Percentiles rank a stretch among this genome's conserved stretches.
phyloP scores from a whole-genome alignment of 2,888 invertebrate species.

The Camptogramma bilineatum region DNA sequence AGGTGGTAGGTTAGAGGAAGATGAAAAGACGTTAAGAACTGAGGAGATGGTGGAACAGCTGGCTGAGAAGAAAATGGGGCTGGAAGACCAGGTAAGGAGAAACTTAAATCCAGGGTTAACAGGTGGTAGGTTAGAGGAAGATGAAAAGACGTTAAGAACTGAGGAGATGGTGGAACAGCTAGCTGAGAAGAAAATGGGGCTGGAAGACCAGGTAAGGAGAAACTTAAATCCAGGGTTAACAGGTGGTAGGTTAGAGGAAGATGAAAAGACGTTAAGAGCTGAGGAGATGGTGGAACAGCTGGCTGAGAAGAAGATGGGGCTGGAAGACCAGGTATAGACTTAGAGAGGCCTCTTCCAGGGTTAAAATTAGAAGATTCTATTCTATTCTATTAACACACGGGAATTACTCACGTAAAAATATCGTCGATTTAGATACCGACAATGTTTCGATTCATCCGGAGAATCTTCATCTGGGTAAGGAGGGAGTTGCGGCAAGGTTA shows the following conservation, averaged over 20 bases:
- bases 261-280: slow-evolving; percentile 98
- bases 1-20: slow-evolving; percentile 97
- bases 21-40: slow-evolving; percentile 98
- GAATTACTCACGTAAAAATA: too few species aligned
- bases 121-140: slow-evolving; percentile 97
- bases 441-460: too few species aligned
- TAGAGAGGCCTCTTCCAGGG: slow-evolving; percentile 86
- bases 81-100: slow-evolving; percentile 93
- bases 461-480: too few species aligned
- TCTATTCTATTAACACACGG: too few species aligned
- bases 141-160: slow-evolving; percentile 98
- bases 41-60: slow-evolving; percentile 99
- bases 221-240: slow-evolving; percentile 91
- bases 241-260: slow-evolving; percentile 97
- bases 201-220: slow-evolving; percentile 93
- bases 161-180: slow-evolving; percentile 99
- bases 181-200: slow-evolving; percentile 96
- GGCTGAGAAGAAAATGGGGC: slow-evolving; percentile 96
- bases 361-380: too few species aligned
- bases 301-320: slow-evolving; percentile 96
- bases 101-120: slow-evolving; percentile 91
- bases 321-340: slow-evolving; percentile 97
- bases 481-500: too few species aligned
- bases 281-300: slow-evolving; percentile 99
- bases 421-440: too few species aligned